Percentiles rank a stretch among this genome's conserved stretches.
Evolutionary conservation across 2,888 invertebrate genomes (phyloP).

Genomic region (Parelbella ahira): DNA sequence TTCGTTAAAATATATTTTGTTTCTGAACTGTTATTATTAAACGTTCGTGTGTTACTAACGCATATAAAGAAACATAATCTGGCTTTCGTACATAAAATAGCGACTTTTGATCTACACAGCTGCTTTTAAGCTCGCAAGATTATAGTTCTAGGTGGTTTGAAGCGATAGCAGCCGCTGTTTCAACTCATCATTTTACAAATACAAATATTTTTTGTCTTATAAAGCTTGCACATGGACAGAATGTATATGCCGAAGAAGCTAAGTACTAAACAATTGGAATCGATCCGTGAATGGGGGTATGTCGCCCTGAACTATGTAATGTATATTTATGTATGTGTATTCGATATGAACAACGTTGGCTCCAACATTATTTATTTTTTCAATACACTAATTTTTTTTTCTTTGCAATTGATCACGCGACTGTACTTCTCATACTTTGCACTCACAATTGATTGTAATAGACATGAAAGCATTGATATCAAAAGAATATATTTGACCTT

Average conservation of each 20-base stretch:
- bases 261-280: conserved; percentile 91
- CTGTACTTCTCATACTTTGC: conserved; percentile 4
- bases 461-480: no score
- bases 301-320: conserved; percentile 49
- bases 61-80: no score
- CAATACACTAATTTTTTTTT: neutral
- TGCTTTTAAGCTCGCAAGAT: no score
- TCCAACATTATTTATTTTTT: conserved; percentile 36
- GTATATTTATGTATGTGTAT: conserved; percentile 43
- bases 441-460: no score
- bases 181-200: no score
- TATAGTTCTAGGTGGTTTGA: no score
- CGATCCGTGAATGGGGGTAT: conserved; percentile 93
- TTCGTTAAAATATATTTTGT: no score
- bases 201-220: conserved; percentile 49
- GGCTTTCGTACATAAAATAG: no score
- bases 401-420: conserved; percentile 7
- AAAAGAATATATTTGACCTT: neutral
- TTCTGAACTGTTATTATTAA: no score
- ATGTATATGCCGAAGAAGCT: conserved; percentile 86
- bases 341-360: conserved; percentile 37
- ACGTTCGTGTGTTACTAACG: no score
- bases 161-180: neutral
- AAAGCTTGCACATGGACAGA: conserved; percentile 70
- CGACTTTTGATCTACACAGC: no score